Evolutionary conservation across 2,888 invertebrate species (phyloP), one percentile per base, ranked within the genome.

Genomic region (Thymelicus sylvestris): DNA sequence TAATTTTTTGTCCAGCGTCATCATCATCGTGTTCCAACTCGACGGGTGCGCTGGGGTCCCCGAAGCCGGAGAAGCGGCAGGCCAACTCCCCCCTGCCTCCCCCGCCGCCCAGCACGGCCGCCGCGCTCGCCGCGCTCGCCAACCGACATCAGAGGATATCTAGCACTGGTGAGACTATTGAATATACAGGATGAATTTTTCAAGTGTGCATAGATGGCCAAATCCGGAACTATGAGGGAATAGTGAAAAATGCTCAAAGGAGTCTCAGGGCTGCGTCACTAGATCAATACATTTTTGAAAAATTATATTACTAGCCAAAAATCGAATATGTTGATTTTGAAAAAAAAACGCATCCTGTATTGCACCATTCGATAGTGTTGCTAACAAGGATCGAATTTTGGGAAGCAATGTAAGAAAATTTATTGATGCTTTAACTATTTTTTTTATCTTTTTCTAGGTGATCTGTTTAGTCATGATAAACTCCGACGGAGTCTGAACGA

Each of bases 81-180:
- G 98, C 98, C 0, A 98, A 98, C 87, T 98, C 97, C 0, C 98
- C 98, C 0, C 87, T 98, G 41, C 98, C 98, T 6, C 97, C 97
- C 4, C 97, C 97, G 1, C 97, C 87, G 68, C 74, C 80, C 70
- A 63, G 76, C 41, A 62, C 73, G 7, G 19, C 38, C 47, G 31
- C 44, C 66, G 57, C 59, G 5, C n/a, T 38, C 19, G 66, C 73
- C 12, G 73, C 73, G 66, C 74, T 55, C 75, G 52, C 52, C 3
- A 52, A 8, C 66, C 74, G 84, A 67, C 92, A 93, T 73, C 92
- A 93, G 59, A 83, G 93, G 64, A 93, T 93, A 76, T 91, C 91
- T 44, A 93, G 93, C 78, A 93, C 93, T 66, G 92, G 93, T 90
- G 57, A 67, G 72, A 44, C 19, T 1, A 19, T 1, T 19, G 19